These are phyloP conservation scores for Dryomyza anilis DNA, from an alignment of 2,888 invertebrate species.

Conservation along the genomic window DNA sequence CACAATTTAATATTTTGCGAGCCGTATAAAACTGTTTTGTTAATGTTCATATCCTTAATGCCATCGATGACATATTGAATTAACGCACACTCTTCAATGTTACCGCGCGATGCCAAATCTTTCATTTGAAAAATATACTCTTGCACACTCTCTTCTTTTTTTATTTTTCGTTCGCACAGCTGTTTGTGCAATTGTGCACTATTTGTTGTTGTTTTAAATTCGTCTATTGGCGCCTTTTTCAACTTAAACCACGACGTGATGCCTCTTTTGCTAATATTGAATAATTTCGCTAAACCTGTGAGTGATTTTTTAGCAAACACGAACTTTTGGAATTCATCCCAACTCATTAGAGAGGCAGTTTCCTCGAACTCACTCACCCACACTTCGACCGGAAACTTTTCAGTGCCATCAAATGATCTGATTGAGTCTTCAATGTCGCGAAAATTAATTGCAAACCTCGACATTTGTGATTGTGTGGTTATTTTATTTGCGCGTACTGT, in stretches of 20 bases:
- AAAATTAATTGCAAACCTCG: constrained; percentile 25
- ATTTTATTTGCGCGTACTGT: background rate
- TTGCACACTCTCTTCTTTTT: constrained; percentile 47
- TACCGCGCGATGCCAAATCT: too few relatives aligned
- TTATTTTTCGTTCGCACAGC: constrained; percentile 42
- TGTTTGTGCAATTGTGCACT: constrained; percentile 29
- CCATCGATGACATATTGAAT: constrained; percentile 57
- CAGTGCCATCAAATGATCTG: constrained; percentile 21
- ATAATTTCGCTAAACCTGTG: constrained; percentile 27
- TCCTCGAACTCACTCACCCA: constrained; percentile 32
- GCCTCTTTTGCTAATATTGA: constrained; percentile 21
- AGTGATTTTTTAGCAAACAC: constrained; percentile 33
- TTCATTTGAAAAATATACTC: constrained; percentile 54
- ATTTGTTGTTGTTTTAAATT: constrained; percentile 25
- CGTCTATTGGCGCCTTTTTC: constrained; percentile 22
- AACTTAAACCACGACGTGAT: constrained; percentile 26
- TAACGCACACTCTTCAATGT: constrained; percentile 47
- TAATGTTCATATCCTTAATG: constrained; percentile 40
- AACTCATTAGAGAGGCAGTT: constrained; percentile 24
- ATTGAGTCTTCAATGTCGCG: constrained; percentile 30
- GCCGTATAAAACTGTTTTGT: constrained; percentile 33
- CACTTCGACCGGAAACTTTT: constrained; percentile 13
- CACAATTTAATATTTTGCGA: constrained; percentile 15
- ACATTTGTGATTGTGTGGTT: too few relatives aligned
- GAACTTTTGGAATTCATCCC: constrained; percentile 32